Evolutionary conservation across 2,113 vertebrate species (phyloP), one percentile per base, ranked within the genome.

Genomic region (Fregetta grallaria): DNA sequence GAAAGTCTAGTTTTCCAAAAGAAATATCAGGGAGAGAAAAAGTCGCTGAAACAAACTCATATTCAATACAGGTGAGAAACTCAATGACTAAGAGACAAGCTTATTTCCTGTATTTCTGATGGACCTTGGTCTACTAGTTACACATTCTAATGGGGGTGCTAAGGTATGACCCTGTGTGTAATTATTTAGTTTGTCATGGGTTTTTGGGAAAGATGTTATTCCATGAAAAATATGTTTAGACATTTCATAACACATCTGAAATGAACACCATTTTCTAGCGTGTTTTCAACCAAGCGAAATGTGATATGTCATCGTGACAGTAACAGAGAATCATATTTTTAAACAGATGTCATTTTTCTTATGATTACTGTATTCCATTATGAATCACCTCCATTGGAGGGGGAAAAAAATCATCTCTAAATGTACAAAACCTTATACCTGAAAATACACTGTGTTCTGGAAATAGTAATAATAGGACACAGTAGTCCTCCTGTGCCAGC

Each of bases 261-360:
- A 97, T 94, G 94, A 97, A 25, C 83, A 94, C 94, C 84, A 94
- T 96, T 97, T 97, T 95, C 82, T 94, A 73, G 95, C 9, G 38
- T 97, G 96, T 97, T 98, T 98, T 97, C 94, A 96, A 87, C 62
- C 85, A 97, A 89, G 92, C 84, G 96, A 98, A 97, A 97, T 94
- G 94, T 90, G 94, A 73, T 95, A 97, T 97, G 97, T 97, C 96
- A 97, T 97, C 26, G 67, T 96, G 94, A 90, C 90, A 96, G 95
- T 87, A 97, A 97, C 92, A 93, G 94, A 95, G 94, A 88, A 88
- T 86, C 95, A 78, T 96, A 97, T 97, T 97, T 98, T 96, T 97
- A 93, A 98, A 97, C 95, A 98, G 88, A 97, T 96, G 96, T 92
- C 73, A 94, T 96, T 97, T 98, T 86, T 97, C 93, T 97, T 97